Conservation (phyloP, 2,797 vertebrate species). For the Myotis vivesi region DNA sequence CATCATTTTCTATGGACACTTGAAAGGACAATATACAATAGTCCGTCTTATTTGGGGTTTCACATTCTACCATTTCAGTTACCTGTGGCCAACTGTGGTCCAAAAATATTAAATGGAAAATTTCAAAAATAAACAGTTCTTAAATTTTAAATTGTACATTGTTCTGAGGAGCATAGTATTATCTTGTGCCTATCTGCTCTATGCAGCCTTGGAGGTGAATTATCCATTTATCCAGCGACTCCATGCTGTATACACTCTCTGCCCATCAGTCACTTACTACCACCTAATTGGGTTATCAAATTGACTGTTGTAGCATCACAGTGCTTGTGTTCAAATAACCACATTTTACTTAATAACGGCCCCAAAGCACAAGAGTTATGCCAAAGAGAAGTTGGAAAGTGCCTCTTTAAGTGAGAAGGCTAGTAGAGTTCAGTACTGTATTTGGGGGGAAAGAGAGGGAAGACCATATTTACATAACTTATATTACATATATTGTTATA, state of each 20-base stretch:
- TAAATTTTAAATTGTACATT: neutral
- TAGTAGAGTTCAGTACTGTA: neutral
- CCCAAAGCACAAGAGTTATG: neutral
- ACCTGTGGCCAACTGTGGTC: neutral
- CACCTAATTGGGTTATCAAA: neutral
- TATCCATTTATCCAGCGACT: neutral
- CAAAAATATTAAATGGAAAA: neutral
- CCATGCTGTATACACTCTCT: neutral
- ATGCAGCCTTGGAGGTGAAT: neutral
- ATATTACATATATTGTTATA: neutral
- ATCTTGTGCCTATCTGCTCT: no score
- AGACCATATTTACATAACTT: neutral
- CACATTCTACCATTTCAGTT: neutral
- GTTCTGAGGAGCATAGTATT: neutral
- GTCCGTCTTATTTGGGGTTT: neutral
- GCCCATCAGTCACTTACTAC: neutral
- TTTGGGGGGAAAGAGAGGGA: neutral
- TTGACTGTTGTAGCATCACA: neutral
- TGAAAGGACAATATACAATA: neutral
- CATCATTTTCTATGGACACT: neutral
- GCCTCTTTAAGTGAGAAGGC: neutral
- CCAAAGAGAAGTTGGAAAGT: neutral
- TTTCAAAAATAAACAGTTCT: neutral
- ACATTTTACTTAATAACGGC: neutral
- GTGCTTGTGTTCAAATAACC: neutral